These are phyloP conservation scores for Cyrtodaria siliqua DNA, from an alignment of 2,888 invertebrate genomes.

Conservation along the genomic window DNA sequence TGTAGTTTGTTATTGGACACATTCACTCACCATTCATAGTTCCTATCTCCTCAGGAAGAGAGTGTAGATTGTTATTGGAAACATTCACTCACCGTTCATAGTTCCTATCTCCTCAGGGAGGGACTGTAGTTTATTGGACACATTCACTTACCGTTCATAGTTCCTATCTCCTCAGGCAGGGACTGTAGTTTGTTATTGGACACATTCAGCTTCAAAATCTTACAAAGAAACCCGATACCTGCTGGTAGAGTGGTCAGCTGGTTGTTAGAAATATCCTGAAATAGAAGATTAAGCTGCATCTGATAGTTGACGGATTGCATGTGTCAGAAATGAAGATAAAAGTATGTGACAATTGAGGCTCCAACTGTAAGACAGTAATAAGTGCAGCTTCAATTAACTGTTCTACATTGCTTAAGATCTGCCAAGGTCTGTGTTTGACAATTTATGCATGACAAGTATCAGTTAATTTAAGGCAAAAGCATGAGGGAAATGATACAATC, in stretches of 20 bases:
- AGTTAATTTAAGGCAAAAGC: too few species aligned
- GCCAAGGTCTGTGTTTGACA: too few species aligned
- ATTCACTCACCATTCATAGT: conserved; percentile 70
- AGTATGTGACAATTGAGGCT: too few species aligned
- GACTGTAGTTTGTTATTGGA: conserved; percentile 88
- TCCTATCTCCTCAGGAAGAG: too few species aligned
- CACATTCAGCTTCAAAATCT: conserved; percentile 85
- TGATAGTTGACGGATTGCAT: too few species aligned
- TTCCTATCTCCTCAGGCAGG: conserved; percentile 91
- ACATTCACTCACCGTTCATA: conserved; percentile 87
- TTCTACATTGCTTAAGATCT: too few species aligned
- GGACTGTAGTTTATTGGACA: conserved; percentile 87
- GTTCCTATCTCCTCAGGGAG: conserved; percentile 91
- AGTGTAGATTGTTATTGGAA: not conserved
- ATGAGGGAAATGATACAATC: too few species aligned
- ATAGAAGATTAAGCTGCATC: too few species aligned
- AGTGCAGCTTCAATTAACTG: too few species aligned
- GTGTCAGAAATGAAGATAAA: too few species aligned
- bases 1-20: conserved; percentile 88
- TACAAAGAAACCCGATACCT: conserved; percentile 91
- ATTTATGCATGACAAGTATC: too few species aligned
- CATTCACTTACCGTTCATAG: conserved; percentile 87
- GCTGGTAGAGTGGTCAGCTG: conserved; percentile 90
- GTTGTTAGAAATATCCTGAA: conserved; percentile 89
- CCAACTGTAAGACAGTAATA: too few species aligned